Evolutionary conservation across 1,140 invertebrate species (phyloP), one percentile per base, ranked within the genome.

Genomic region (Campoletis sonorensis): DNA sequence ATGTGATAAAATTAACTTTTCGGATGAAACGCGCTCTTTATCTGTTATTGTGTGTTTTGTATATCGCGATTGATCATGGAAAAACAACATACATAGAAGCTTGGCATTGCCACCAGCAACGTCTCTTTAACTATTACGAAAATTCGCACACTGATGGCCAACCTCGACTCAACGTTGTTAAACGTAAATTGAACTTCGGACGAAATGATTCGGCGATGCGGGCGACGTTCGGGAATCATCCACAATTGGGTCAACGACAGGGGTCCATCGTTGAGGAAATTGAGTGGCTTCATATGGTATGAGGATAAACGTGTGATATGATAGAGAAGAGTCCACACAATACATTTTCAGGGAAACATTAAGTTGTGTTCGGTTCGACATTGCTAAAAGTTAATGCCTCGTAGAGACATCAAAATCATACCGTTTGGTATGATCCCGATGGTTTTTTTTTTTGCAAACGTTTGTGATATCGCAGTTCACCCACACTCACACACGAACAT

Each of bases 141-240:
- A 54, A 54, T 10, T 11, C 1, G 8, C 16, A 54, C 49, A 70
- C 21, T 67, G 7, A 13, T 23, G 64, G 5, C 64, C 15, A 21
- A 30, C 7, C n/a, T 16, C 18, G 40, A 15, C 68, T n/a, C 15
- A 68, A 30, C 33, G 30, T 30, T 30, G 30, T 54, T 16, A 30
- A 16, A 30, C 68, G 68, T 70, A 70, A 70, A 37, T 70, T 70
- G n/a, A 40, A 70, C 67, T 70, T 70, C 30, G n/a, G 30, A 37
- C 33, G n/a, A 70, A 70, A 70, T 18, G 68, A 33, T 70, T 33
- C 27, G 30, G 4, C 33, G 2, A n/a, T n/a, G 18, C 68, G 33
- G 26, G 13, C 27, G 68, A 37, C 5, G 16, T 30, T 16, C 16
- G 4, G 68, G 30, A 30, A 10, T n/a, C 68, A 4, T 70, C 30